Evolutionary conservation across 37 sponge, comb jelly and placozoan species (phyloP).

Genomic region (Chondrosia reniformis): DNA sequence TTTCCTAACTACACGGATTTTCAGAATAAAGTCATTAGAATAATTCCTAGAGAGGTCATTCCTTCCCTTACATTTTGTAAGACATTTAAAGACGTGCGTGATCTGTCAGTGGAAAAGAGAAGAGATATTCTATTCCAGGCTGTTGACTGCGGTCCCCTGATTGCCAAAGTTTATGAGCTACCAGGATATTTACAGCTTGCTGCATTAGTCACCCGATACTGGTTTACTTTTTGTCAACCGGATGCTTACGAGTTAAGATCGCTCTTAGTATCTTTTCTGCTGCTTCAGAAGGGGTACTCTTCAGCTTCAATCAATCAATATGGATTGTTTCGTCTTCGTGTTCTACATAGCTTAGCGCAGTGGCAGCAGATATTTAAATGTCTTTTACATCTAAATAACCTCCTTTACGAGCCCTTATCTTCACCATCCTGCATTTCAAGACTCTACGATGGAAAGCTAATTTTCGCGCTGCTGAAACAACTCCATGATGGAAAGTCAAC

Average conservation of each 20-base stretch:
- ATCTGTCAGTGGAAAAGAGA: background rate
- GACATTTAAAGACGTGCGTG: background rate
- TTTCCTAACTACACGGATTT: background rate
- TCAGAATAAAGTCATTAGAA: too few species aligned
- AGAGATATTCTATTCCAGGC: background rate
- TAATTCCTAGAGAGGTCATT: background rate
- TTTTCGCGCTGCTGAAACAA: background rate
- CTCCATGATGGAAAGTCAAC: too few species aligned
- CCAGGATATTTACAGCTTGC: background rate
- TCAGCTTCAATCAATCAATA: too few species aligned
- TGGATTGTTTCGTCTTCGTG: too few species aligned
- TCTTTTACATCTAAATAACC: constrained; percentile 23
- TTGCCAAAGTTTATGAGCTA: background rate
- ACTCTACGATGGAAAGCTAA: constrained; percentile 50
- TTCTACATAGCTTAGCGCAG: constrained; percentile 44
- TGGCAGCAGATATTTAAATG: constrained; percentile 60
- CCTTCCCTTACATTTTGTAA: background rate
- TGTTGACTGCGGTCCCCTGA: background rate
- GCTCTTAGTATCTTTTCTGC: background rate
- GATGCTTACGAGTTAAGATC: background rate
- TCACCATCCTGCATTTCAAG: constrained; percentile 16
- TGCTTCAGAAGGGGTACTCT: background rate
- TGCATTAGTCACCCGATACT: background rate
- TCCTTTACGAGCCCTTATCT: constrained; percentile 44
- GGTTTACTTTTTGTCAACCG: background rate